phyloP scores from a whole-genome alignment of 2,113 vertebrate genomes.

The Eleginops maclovinus region DNA sequence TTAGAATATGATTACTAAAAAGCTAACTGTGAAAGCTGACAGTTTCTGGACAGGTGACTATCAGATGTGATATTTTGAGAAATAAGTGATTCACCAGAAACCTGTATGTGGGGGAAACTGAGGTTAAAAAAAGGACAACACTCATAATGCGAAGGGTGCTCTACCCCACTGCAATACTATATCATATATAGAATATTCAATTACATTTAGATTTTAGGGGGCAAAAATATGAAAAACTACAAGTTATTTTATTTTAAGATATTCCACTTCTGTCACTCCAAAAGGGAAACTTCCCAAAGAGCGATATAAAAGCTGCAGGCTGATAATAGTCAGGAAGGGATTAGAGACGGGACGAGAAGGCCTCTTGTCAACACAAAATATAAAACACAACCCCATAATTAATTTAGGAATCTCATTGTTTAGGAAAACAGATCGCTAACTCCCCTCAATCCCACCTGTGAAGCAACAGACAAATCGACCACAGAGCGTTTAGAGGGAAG shows the following conservation, averaged over 20 bases:
- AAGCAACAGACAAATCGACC: slow-evolving; percentile 20
- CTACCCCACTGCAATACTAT: background rate
- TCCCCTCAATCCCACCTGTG: slow-evolving; percentile 24
- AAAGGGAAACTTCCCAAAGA: slow-evolving; percentile 54
- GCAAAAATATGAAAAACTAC: background rate
- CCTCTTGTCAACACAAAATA: slow-evolving; percentile 71
- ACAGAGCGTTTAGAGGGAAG: slow-evolving; percentile 18
- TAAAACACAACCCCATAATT: slow-evolving; percentile 70
- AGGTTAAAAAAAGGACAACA: background rate
- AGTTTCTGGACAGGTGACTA: background rate
- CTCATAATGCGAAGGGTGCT: slow-evolving; percentile 1
- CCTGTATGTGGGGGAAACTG: background rate
- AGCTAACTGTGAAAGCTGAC: background rate
- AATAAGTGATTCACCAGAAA: slow-evolving; percentile 19
- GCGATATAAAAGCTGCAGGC: slow-evolving; percentile 25
- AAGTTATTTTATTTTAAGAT: background rate
- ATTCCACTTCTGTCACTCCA: slow-evolving; percentile 44
- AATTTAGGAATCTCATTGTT: slow-evolving; percentile 67
- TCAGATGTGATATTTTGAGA: slow-evolving; percentile 13
- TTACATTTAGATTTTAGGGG: background rate
- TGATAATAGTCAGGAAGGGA: slow-evolving; percentile 66
- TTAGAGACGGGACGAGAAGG: slow-evolving; percentile 58
- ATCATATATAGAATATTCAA: background rate
- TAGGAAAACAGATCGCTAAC: slow-evolving; percentile 59
- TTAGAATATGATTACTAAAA: slow-evolving; percentile 22